Evolutionary conservation across 2,113 vertebrate species (phyloP).

Genomic region (Sinosuthora webbiana): DNA sequence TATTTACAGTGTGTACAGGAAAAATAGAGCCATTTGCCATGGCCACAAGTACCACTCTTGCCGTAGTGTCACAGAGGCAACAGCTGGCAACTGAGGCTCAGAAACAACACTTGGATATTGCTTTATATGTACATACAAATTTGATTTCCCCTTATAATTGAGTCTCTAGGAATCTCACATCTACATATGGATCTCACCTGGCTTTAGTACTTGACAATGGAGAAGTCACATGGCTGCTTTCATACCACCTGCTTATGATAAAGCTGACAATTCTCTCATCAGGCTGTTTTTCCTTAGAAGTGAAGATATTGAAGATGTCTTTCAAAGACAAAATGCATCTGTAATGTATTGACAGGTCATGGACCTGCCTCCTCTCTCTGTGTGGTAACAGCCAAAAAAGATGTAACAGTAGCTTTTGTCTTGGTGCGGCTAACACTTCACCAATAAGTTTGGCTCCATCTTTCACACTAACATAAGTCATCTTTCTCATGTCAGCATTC

Average conservation of each 20-base stretch:
- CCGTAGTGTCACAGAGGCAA: not conserved
- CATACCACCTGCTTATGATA: not conserved
- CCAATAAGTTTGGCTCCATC: not conserved
- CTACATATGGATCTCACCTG: not conserved
- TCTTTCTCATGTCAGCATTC: not conserved
- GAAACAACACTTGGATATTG: not conserved
- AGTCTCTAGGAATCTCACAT: not conserved
- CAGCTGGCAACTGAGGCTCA: not conserved
- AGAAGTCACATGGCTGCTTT: not conserved
- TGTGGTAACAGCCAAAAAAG: not conserved
- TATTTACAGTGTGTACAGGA: not conserved
- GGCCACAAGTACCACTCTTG: not conserved
- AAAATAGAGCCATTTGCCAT: not conserved
- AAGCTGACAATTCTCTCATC: not conserved
- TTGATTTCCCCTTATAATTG: not conserved
- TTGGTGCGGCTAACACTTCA: not conserved
- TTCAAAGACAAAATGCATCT: not conserved
- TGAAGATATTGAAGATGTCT: not conserved
- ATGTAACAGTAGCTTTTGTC: not conserved
- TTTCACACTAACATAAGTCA: not conserved
- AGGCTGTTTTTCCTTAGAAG: not conserved
- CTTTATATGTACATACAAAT: not conserved
- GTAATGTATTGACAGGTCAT: not conserved
- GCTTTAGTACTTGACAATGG: not conserved
- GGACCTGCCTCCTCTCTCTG: not conserved